Conservation (phyloP, 2,113 vertebrate genomes). For the Rhinichthys klamathensis region DNA sequence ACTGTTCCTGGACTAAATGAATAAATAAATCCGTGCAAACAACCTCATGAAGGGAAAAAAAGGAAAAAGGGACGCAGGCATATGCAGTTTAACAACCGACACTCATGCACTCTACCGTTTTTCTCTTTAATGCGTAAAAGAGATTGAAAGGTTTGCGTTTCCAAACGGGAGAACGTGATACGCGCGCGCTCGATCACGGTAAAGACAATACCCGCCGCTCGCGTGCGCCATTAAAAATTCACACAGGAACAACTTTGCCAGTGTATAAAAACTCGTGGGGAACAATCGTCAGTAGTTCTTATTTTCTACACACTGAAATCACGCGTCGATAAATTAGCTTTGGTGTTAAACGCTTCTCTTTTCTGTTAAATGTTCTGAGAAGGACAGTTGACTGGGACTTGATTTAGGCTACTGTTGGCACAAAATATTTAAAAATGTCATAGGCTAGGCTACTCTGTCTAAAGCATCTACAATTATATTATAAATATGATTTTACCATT, state of each 20-base stretch:
- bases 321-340: background rate
- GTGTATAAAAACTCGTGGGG: conserved; percentile 65
- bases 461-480: background rate
- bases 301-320: background rate
- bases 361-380: background rate
- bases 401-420: background rate
- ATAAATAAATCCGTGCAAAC: conserved; percentile 24
- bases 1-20: background rate
- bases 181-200: conserved; percentile 67
- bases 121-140: conserved; percentile 61
- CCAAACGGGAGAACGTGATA: conserved; percentile 74
- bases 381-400: background rate
- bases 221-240: conserved; percentile 77
- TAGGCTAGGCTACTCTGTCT: no score
- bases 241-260: conserved; percentile 74
- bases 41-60: background rate
- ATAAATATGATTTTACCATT: no score
- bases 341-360: background rate
- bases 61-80: conserved; percentile 19
- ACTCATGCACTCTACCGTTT: conserved; percentile 69
- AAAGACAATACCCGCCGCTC: conserved; percentile 72
- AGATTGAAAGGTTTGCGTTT: conserved; percentile 73
- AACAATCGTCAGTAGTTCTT: conserved; percentile 45
- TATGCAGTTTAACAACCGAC: conserved; percentile 58
- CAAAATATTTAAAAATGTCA: background rate